phyloP scores from a whole-genome alignment of 2,797 vertebrate genomes.

The Remorina albescens region DNA sequence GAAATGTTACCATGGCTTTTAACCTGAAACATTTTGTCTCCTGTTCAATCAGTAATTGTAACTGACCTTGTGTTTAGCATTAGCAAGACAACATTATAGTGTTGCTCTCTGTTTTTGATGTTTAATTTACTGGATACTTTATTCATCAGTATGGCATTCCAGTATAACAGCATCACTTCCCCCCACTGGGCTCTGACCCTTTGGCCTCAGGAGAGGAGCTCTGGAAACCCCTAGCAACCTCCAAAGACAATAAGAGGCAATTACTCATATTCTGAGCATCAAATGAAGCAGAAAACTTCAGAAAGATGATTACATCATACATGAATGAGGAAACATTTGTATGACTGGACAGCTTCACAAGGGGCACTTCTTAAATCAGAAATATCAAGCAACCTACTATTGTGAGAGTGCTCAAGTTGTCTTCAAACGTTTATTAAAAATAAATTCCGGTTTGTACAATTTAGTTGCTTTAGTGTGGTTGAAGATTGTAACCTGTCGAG shows the following conservation, averaged over 20 bases:
- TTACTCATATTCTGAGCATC: conserved; percentile 77
- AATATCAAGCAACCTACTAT: conserved; percentile 22
- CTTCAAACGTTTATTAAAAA: not conserved
- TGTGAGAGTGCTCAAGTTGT: conserved; percentile 2
- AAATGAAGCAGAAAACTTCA: conserved; percentile 67
- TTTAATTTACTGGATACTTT: conserved; percentile 58
- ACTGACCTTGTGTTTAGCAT: not conserved
- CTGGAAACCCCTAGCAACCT: conserved; percentile 75
- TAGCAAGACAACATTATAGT: conserved; percentile 6
- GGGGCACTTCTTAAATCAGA: conserved; percentile 27
- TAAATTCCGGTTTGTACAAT: too few species aligned
- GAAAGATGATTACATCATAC: conserved; percentile 70
- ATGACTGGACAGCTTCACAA: conserved; percentile 38
- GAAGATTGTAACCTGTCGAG: too few species aligned
- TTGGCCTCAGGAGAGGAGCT: conserved; percentile 60
- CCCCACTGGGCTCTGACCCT: conserved; percentile 74
- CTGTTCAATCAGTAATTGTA: not conserved
- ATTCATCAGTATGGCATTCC: conserved; percentile 70
- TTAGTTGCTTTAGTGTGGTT: too few species aligned
- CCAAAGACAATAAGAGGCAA: conserved; percentile 73
- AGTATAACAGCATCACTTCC: conserved; percentile 52
- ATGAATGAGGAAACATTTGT: conserved; percentile 48
- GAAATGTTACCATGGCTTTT: not conserved
- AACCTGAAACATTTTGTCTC: conserved; percentile 12
- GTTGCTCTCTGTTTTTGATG: conserved; percentile 47